Conservation (phyloP, 1,140 invertebrate genomes). For the Elymnias hypermnestra region DNA sequence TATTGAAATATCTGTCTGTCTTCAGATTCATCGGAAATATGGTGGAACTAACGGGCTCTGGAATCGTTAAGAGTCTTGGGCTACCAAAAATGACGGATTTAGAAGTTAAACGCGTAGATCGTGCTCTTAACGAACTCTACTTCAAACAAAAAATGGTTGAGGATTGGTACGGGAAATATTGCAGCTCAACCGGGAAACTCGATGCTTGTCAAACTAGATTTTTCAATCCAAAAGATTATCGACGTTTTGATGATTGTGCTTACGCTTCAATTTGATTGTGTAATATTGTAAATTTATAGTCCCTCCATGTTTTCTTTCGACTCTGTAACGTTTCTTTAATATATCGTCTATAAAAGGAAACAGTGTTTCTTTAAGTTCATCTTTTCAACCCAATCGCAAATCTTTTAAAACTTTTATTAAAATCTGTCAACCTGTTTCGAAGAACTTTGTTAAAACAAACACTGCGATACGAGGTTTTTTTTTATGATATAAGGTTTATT, state of each 20-base stretch:
- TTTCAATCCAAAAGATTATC: slow-evolving; percentile 28
- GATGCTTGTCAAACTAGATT: slow-evolving; percentile 40
- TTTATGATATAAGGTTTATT: no score
- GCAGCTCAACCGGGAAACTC: slow-evolving; percentile 31
- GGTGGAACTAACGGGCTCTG: slow-evolving; percentile 42
- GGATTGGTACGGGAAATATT: slow-evolving; percentile 48
- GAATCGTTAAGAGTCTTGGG: slow-evolving; percentile 39
- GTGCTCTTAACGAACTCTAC: slow-evolving; percentile 37
- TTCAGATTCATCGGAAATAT: slow-evolving; percentile 53
- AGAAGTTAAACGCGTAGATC: slow-evolving; percentile 32
- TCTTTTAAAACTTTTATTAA: no score
- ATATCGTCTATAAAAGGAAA: no score
- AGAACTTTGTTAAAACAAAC: no score
- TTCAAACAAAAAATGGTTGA: slow-evolving; percentile 30
- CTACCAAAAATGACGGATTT: slow-evolving; percentile 42
- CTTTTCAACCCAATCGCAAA: no score
- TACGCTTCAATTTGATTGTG: slow-evolving; percentile 37
- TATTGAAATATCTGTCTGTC: no score
- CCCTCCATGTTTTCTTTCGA: slow-evolving; percentile 1
- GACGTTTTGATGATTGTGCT: slow-evolving; percentile 49
- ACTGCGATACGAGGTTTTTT: no score
- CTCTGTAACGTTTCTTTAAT: no score
- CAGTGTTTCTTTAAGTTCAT: no score
- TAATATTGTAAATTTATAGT: slow-evolving; percentile 5
- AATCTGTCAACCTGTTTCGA: no score